Evolutionary conservation across 2,113 vertebrate species (phyloP).

Genomic region (Mystacornis crossleyi): DNA sequence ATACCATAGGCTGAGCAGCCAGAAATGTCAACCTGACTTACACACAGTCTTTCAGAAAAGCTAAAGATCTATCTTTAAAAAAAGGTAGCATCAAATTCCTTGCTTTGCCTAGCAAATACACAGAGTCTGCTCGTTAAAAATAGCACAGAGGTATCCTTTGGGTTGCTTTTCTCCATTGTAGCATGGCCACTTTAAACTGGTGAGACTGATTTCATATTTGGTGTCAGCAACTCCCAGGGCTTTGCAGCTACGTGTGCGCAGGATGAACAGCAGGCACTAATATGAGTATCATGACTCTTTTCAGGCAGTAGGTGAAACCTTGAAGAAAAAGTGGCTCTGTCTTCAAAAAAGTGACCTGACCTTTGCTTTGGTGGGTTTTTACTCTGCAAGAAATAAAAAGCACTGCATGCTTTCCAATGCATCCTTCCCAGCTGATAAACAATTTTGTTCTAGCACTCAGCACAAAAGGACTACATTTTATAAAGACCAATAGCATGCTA

Average conservation of each 20-base stretch:
- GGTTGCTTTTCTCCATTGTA: neutral
- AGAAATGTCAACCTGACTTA: neutral
- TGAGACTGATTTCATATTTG: neutral
- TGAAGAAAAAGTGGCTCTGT: constrained; percentile 89
- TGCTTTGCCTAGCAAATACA: neutral
- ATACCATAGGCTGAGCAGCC: neutral
- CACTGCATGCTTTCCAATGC: constrained; percentile 81
- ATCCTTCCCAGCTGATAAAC: constrained; percentile 74
- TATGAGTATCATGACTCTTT: constrained; percentile 82
- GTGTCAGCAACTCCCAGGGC: constrained; percentile 6
- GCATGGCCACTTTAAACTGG: neutral
- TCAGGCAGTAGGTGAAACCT: constrained; percentile 88
- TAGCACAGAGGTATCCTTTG: neutral
- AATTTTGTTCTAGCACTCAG: constrained; percentile 75
- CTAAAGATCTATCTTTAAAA: neutral
- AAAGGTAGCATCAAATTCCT: neutral
- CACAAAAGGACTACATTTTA: constrained; percentile 73
- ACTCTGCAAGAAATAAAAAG: constrained; percentile 80
- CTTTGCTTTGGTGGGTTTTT: constrained; percentile 87
- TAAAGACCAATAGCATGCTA: constrained; percentile 74
- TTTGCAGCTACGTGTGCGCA: constrained; percentile 33
- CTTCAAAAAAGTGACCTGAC: constrained; percentile 88
- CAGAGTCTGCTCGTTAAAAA: neutral
- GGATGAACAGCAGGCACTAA: constrained; percentile 73
- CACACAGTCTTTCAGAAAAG: neutral